Evolutionary conservation across 2,113 vertebrate species (phyloP).

Genomic region (Chlamydotis undulata): DNA sequence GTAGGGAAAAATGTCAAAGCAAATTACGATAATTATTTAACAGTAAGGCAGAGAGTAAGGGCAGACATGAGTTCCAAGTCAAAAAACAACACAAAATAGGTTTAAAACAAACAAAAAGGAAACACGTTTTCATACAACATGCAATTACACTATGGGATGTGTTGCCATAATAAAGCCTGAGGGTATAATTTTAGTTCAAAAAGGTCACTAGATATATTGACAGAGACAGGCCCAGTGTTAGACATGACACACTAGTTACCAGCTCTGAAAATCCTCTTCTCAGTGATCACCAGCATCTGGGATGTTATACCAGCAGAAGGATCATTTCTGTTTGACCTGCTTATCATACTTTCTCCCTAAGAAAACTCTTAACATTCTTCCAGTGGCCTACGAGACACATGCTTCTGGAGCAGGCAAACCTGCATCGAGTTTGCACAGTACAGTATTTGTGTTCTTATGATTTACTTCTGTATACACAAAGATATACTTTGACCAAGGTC

Average conservation of each 20-base stretch:
- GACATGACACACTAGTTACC: neutral
- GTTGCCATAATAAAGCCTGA: neutral
- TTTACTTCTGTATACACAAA: neutral
- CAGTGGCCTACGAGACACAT: neutral
- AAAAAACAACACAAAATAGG: neutral
- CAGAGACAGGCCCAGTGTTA: neutral
- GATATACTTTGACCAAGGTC: conserved; percentile 5
- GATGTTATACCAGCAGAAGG: neutral
- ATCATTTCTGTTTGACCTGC: neutral
- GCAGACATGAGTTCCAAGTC: neutral
- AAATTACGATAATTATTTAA: neutral
- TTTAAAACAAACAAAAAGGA: neutral
- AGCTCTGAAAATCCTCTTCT: neutral
- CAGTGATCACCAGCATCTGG: neutral
- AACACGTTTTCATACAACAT: neutral
- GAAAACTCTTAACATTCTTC: neutral
- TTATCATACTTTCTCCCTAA: neutral
- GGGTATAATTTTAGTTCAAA: neutral
- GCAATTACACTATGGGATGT: neutral
- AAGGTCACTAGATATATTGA: neutral
- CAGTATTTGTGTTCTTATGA: neutral
- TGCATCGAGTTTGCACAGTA: neutral
- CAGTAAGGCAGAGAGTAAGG: neutral
- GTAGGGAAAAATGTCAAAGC: neutral
- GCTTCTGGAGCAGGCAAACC: neutral